Evolutionary conservation across 2,888 invertebrate species (phyloP).

Genomic region (Hetaerina titia): DNA sequence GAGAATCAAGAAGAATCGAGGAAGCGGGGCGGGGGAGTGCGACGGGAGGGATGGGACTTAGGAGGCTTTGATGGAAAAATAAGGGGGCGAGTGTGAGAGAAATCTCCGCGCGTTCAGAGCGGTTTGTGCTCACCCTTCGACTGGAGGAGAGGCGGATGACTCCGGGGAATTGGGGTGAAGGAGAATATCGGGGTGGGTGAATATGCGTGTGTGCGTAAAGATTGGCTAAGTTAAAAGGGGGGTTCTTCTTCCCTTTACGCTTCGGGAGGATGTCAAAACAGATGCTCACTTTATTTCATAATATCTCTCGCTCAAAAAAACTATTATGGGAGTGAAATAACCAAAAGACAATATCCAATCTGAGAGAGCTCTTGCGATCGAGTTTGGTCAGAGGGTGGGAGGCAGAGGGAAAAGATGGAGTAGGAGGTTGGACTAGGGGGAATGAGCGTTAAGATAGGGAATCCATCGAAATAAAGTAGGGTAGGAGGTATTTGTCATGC

Average conservation of each 20-base stretch:
- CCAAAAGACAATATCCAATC: constrained; percentile 17
- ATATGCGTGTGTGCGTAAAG: neutral
- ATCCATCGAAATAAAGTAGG: neutral
- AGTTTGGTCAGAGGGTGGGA: neutral
- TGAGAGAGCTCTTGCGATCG: neutral
- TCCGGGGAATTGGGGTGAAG: too few relatives aligned
- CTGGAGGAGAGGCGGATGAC: too few relatives aligned
- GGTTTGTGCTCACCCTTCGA: too few relatives aligned
- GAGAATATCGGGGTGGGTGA: neutral
- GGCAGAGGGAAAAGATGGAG: neutral
- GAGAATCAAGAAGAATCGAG: too few relatives aligned
- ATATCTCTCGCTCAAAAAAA: neutral
- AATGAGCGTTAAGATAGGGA: neutral
- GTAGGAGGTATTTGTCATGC: neutral
- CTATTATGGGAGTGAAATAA: neutral
- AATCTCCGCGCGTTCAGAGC: too few relatives aligned
- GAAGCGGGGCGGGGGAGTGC: too few relatives aligned
- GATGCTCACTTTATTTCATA: neutral
- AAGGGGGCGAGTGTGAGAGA: too few relatives aligned
- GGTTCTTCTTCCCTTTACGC: neutral
- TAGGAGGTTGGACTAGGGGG: neutral
- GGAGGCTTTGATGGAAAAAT: too few relatives aligned
- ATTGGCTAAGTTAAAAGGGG: neutral
- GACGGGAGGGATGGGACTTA: too few relatives aligned
- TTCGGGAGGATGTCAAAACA: neutral